Base-by-base conservation (phyloP, 2,888 invertebrate species). In the Leucozona laternaria region DNA sequence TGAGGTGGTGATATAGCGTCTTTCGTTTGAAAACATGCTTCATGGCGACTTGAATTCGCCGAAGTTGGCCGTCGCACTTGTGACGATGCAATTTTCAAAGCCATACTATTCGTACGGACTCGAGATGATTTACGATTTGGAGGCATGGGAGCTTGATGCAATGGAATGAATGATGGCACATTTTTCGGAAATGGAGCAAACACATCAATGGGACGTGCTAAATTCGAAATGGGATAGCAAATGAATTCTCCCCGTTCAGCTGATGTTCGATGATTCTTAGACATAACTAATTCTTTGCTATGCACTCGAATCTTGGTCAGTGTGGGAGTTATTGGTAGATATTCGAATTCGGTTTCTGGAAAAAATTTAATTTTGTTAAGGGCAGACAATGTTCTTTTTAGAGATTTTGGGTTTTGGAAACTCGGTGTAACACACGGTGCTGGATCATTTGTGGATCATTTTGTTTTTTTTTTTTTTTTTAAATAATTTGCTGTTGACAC, bases 281-380 rank as follows among this genome's bases (percentile, higher is more conserved):
- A 85, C 68, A 86, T 86, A 86, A 73, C 73, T 58, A 20, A 48
- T 15, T 90, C 88, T 64, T 90, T 90, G 88, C 95, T 96, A 92
- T 96, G 96, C 68, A 96, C 95, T 91, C 96, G 94, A 91, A 97
- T 96, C 93, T 96, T 95, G 89, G 96, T 97, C 91, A 96, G 93
- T 88, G 96, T 96, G 64, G 96, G 95, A 88, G 96, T 96, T 90
- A 96, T 96, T 90, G 96, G 96, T 92, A 96, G 95, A 92, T 96
- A 97, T 93, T 97, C 96, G 91, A 96, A 95, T 93, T 95, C 95
- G 88, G 91, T 90, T 90, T 95, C 96, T 96, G 96, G 68, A 78
- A 45, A 17, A 45, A 45, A 4, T 5, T 37, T 2, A 40, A 83
- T 50, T 58, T 73, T 66, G 40, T n/a, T n/a, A 60, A 75, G 55